phyloP scores from a whole-genome alignment of 2,888 invertebrate genomes.

The Synergus itoensis region DNA sequence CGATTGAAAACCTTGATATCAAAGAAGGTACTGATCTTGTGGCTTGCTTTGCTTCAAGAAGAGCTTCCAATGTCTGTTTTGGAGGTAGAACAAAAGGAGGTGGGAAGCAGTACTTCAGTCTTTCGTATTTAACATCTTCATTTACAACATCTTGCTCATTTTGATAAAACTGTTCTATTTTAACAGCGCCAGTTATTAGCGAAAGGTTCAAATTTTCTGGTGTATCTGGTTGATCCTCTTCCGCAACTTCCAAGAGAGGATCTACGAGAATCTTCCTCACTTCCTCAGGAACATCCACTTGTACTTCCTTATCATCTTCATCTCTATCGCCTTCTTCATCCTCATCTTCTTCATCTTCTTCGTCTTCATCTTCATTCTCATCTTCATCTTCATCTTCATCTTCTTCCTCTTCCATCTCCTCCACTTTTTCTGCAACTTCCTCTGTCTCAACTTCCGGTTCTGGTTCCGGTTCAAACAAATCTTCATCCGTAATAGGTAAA shows the following conservation, averaged over 20 bases:
- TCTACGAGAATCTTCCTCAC: conserved; percentile 54
- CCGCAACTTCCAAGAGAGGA: conserved; percentile 58
- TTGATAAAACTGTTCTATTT: conserved; percentile 56
- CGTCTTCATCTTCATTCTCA: conserved; percentile 40
- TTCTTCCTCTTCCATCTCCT: conserved; percentile 42
- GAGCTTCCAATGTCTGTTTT: conserved; percentile 64
- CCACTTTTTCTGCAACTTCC: conserved; percentile 26
- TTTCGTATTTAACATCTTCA: conserved; percentile 63
- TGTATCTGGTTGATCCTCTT: conserved; percentile 65
- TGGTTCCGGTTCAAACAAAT: conserved; percentile 53
- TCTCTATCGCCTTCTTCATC: conserved; percentile 38
- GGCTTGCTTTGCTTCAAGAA: conserved; percentile 71
- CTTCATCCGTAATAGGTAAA: conserved; percentile 70
- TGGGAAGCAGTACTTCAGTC: conserved; percentile 69
- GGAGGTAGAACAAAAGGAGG: conserved; percentile 70
- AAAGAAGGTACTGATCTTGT: conserved; percentile 71
- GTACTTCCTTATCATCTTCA: conserved; percentile 38
- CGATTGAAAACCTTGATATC: conserved; percentile 73
- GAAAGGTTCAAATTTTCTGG: conserved; percentile 69
- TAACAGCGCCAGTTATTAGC: conserved; percentile 68
- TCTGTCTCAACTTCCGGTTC: conserved; percentile 42
- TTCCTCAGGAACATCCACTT: conserved; percentile 17
- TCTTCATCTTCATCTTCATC: conserved; percentile 23
- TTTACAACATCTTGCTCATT: conserved; percentile 48
- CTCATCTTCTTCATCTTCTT: conserved; percentile 45